phyloP scores from a whole-genome alignment of 2,113 vertebrate species.

The Aegithalos caudatus region DNA sequence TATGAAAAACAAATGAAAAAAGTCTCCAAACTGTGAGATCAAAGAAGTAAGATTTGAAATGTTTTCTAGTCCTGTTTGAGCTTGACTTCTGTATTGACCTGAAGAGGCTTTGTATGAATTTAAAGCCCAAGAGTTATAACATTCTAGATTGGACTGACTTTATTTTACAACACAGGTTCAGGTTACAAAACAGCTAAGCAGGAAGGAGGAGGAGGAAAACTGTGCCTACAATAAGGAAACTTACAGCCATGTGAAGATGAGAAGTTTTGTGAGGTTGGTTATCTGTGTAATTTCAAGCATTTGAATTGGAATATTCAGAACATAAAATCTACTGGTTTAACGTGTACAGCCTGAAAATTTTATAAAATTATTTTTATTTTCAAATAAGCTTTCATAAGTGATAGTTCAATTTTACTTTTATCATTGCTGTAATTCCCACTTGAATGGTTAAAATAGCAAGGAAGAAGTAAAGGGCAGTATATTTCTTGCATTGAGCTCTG shows the following conservation, averaged over 20 bases:
- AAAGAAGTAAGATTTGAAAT: not conserved
- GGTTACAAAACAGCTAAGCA: constrained; percentile 58
- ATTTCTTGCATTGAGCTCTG: not conserved
- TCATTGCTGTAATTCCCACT: not conserved
- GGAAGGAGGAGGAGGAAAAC: constrained; percentile 54
- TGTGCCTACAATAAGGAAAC: constrained; percentile 53
- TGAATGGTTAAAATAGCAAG: not conserved
- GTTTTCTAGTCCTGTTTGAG: not conserved
- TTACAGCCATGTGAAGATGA: constrained; percentile 27
- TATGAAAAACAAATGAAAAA: not conserved
- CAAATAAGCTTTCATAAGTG: not conserved
- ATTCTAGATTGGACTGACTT: not conserved
- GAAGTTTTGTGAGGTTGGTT: constrained; percentile 66
- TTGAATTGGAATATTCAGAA: not conserved
- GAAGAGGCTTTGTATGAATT: not conserved
- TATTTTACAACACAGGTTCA: constrained; percentile 69
- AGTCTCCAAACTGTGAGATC: not conserved
- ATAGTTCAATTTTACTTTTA: not conserved
- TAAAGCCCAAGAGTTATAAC: not conserved
- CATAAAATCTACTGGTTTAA: not conserved
- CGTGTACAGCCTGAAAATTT: not conserved
- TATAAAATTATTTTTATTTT: not conserved
- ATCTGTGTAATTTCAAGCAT: not conserved
- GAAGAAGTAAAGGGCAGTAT: not conserved
- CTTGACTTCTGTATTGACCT: not conserved